phyloP scores from a whole-genome alignment of 2,888 invertebrate species.

The Congeria kusceri region DNA sequence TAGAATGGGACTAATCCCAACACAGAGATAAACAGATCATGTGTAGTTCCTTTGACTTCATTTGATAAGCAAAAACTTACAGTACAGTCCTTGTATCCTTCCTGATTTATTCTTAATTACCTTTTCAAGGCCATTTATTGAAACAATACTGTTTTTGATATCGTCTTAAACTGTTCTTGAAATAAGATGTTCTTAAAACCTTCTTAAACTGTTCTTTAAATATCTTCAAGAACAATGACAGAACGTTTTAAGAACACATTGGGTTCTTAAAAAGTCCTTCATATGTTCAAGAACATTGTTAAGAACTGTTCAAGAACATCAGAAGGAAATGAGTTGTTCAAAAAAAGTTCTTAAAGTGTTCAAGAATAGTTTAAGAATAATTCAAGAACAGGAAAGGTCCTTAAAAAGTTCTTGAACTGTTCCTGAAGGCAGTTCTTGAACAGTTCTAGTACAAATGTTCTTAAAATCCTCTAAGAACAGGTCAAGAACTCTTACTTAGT shows the following conservation, averaged over 20 bases:
- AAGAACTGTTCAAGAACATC: background rate
- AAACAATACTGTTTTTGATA: no score
- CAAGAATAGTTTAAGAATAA: background rate
- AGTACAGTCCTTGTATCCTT: no score
- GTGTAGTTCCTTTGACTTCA: no score
- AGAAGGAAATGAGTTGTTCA: no score
- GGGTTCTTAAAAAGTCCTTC: background rate
- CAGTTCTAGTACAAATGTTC: no score
- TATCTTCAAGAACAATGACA: background rate
- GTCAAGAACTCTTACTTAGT: conserved; percentile 1
- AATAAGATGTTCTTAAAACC: background rate
- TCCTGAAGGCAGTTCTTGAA: background rate
- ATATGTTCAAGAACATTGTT: background rate
- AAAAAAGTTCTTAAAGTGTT: no score
- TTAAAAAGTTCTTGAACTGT: no score
- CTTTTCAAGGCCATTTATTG: background rate
- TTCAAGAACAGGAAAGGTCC: background rate
- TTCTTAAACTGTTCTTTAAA: background rate
- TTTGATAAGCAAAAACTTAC: no score
- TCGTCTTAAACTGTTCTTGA: background rate
- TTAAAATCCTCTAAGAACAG: background rate
- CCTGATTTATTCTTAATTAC: background rate
- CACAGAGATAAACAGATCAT: no score
- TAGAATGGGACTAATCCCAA: no score
- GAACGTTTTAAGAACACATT: background rate